Evolutionary conservation across 2,113 vertebrate genomes (phyloP), one percentile per base, ranked within the genome.

Genomic region (Bagarius yarrelli): DNA sequence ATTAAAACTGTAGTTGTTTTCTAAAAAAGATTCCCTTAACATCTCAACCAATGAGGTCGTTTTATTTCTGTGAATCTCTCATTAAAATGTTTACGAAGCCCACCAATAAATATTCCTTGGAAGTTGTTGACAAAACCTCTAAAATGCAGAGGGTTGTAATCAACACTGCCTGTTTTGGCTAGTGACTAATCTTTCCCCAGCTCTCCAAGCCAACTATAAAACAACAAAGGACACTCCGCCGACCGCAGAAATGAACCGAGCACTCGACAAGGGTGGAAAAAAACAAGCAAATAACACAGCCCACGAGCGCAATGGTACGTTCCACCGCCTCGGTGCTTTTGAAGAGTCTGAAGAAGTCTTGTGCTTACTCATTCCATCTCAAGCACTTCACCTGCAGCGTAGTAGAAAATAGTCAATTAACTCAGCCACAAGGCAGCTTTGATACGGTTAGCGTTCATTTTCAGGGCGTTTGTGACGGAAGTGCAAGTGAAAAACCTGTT

Each of bases 131-230:
- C 52, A 50, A 76, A 76, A 59, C 53, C 69, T 76, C 81, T 12
- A 70, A 77, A 77, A 82, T 76, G 73, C 63, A 76, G 55, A 32
- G 63, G 81, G 52, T 56, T 82, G 64, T 82, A 76, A 82, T 82
- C 64, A 82, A 69, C 25, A 52, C 53, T 82, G 81, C 40, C 72
- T 81, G 60, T 70, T 82, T 82, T 59, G 53, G 73, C 72, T 27
- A 56, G 59, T 73, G 61, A 81, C 67, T 76, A 75, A 81, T 81
- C 72, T 76, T 80, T 52, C 67, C 78, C 40, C 55, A 50, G 67
- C 36, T 77, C 63, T 60, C 27, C 27, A 57, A 76, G 55, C 73
- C 63, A 60, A 44, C 73, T 36, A 69, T 70, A 82, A 76, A 82
- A 69, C 81, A 82, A 76, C 81, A 77, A 82, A 82, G 61, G 63